Base-by-base conservation (phyloP, 2,888 invertebrate species). In the Monochamus alternatus region DNA sequence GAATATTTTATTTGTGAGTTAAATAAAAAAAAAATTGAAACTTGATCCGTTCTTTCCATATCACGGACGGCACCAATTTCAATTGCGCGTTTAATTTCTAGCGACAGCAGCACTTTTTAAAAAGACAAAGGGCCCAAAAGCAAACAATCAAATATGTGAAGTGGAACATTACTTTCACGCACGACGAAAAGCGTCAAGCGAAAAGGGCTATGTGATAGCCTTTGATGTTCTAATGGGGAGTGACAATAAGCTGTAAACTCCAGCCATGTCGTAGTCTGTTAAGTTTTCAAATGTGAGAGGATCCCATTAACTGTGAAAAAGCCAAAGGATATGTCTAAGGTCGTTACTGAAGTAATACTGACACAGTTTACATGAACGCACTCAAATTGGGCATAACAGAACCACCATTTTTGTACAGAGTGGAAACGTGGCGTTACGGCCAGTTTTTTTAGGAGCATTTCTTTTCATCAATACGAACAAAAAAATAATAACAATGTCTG, bases 171-270 rank as follows among this genome's bases (percentile, higher is more conserved):
- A 63, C 62, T 43, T 63, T 63, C 38, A 63, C n/a, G 43, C 2
- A 38, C 14, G 62, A n/a, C 43, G 43, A 43, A 63, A 63, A 63
- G 38, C 22, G 43, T 14, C 38, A 63, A 63, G 43, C 43, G 43
- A 63, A 10, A 12, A n/a, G 43, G 43, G 38, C 32, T n/a, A 63
- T 38, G 38, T 38, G 14, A 43, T 14, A 5, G 62, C 9, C 14
- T 63, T 63, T 63, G 43, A 63, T 43, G 43, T 63, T n/a, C 14
- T 38, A 14, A n/a, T n/a, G 43, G 43, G 8, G 22, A 43, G 22
- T 38, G 62, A 14, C 43, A 22, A 47, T 47, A 43, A 63, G 60
- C 62, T 22, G 62, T 63, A 8, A 38, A 63, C 62, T 63, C 43
- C 14, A 43, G 14, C 43, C n/a, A 63, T 63, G 12, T 14, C 43